Base-by-base conservation (phyloP, 1,140 invertebrate species). In the Mylabris phalerata region DNA sequence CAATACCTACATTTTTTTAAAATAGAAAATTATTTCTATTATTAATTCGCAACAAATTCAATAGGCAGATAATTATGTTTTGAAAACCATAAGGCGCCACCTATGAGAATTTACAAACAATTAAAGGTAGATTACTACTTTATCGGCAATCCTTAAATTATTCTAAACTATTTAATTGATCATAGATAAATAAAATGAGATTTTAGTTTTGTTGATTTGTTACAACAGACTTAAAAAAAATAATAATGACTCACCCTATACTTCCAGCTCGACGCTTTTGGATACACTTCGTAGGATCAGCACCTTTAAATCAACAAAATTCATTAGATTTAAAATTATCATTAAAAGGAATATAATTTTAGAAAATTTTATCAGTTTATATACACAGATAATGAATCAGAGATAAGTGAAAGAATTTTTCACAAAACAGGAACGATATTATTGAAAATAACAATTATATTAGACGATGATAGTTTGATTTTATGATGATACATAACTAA, bases 231-330 rank as follows among this genome's bases (percentile, higher is more conserved):
- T 11, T 6, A 11, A 9, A 7, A 47, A 3, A 46, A 57, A 49
- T 2, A 41, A 9, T 48, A 48, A 49, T 26, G 52, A 79, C 80
- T 81, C 63, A 83, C 80, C 80, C 81, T 75, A 82, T 78, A 62
- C 80, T 82, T 58, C 78, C 77, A 62, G 78, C 76, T 60, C 77
- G 75, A 57, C 80, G 75, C 75, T 82, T 83, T 71, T 80, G 80
- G 67, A 80, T 75, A 69, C 80, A 78, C 74, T 82, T 82, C 61
- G 75, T 80, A 62, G 79, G 77, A 74, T 82, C 80, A 71, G 77
- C 78, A 75, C 81, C 81, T 82, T 41, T n/a, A 64, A 44, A 51
- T 42, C 9, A 10, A 42, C 10, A 42, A 3, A 42, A 42, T n/a
- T n/a, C 3, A 42, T n/a, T 4, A 1, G 3, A 25, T 9, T 44